Conservation (phyloP, 1,140 invertebrate species). For the Ephestia elutella region DNA sequence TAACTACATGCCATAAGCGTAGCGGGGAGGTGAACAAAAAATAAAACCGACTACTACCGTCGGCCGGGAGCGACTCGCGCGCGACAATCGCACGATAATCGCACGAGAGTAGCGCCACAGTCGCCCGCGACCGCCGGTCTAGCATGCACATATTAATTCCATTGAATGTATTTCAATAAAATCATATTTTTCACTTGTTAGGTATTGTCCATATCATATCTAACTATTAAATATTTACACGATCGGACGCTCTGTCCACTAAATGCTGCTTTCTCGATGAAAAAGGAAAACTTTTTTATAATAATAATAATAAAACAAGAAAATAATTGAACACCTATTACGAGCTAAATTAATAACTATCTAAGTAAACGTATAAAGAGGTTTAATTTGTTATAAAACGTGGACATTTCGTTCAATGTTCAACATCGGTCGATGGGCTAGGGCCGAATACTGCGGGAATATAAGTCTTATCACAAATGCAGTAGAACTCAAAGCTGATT, state of each 20-base stretch:
- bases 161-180: conserved; percentile 72
- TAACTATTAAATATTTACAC: conserved; percentile 66
- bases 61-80: background rate
- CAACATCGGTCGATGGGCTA: conserved; percentile 25
- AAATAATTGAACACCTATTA: conserved; percentile 72
- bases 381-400: conserved; percentile 40
- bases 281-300: conserved; percentile 32
- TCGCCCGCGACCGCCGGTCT: conserved; percentile 14
- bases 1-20: conserved; percentile 42
- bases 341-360: conserved; percentile 67
- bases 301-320: conserved; percentile 38
- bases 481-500: conserved; percentile 39
- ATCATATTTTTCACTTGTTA: conserved; percentile 70
- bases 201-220: conserved; percentile 69
- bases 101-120: conserved; percentile 6
- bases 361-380: conserved; percentile 59
- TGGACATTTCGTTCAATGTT: conserved; percentile 18
- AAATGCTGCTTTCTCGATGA: conserved; percentile 43
- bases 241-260: conserved; percentile 21
- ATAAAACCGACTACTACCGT: conserved; percentile 11
- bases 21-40: conserved; percentile 15
- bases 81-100: conserved; percentile 13
- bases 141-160: conserved; percentile 55
- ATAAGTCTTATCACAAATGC: conserved; percentile 55
- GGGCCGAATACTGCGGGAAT: conserved; percentile 35